Evolutionary conservation across 1,140 invertebrate genomes (phyloP).

Genomic region (Dendrolimus punctatus): DNA sequence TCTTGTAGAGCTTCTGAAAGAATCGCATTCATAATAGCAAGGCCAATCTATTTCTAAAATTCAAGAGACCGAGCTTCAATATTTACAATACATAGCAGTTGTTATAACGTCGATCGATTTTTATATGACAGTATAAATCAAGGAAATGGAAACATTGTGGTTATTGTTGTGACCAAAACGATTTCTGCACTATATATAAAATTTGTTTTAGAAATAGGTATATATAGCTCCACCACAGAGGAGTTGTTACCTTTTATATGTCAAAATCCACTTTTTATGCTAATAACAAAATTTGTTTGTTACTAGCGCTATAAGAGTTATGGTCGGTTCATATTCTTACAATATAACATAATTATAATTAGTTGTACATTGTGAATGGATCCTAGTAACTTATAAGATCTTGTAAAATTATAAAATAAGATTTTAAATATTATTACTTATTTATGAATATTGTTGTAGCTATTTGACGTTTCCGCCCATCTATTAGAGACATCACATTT

Average conservation of each 20-base stretch:
- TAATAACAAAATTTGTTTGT: constrained; percentile 5
- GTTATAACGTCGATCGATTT: too few relatives aligned
- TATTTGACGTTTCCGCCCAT: constrained; percentile 17
- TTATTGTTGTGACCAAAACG: too few relatives aligned
- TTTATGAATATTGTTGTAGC: constrained; percentile 30
- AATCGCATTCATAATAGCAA: too few relatives aligned
- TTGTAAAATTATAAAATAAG: constrained; percentile 24
- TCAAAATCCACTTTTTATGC: neutral
- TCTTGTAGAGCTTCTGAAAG: too few relatives aligned
- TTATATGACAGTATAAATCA: too few relatives aligned
- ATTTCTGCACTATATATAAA: too few relatives aligned
- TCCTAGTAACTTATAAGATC: constrained; percentile 47
- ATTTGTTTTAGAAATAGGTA: neutral
- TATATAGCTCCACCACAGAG: neutral
- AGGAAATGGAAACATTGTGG: too few relatives aligned
- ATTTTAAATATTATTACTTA: constrained; percentile 19
- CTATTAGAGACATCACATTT: constrained; percentile 16
- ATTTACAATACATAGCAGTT: too few relatives aligned
- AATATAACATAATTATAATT: constrained; percentile 15
- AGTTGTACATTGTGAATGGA: constrained; percentile 45
- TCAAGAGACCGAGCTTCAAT: too few relatives aligned
- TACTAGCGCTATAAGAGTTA: constrained; percentile 5
- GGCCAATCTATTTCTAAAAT: too few relatives aligned
- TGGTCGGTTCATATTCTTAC: constrained; percentile 3
- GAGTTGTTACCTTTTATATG: constrained; percentile 6